phyloP scores from a whole-genome alignment of 1,140 invertebrate genomes.

The Meloidogyne floridensis region DNA sequence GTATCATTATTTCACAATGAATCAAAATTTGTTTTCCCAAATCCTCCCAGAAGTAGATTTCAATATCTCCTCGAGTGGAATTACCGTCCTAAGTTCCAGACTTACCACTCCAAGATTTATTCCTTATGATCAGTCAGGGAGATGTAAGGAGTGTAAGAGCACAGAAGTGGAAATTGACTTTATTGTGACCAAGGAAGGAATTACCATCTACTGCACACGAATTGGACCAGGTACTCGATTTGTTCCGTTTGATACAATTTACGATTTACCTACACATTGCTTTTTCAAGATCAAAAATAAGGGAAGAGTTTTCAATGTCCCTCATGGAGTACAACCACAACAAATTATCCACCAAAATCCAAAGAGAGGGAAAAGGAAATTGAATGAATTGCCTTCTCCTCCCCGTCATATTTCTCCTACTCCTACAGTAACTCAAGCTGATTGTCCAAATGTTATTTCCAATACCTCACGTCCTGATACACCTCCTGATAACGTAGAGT shows the following conservation, averaged over 20 bases:
- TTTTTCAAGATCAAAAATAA: conserved; percentile 14
- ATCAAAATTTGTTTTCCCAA: background rate
- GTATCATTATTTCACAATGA: no score
- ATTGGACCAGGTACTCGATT: background rate
- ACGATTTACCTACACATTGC: background rate
- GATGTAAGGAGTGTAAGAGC: conserved; percentile 8
- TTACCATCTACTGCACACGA: conserved; percentile 7
- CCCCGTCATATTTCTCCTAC: no score
- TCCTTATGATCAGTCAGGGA: background rate
- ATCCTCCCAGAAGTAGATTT: background rate
- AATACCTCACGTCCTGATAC: background rate
- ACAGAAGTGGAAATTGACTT: conserved; percentile 13
- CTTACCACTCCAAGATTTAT: background rate
- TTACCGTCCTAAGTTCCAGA: background rate
- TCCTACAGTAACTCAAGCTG: no score
- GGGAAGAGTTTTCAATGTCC: conserved; percentile 12
- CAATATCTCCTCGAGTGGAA: background rate
- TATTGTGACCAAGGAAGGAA: conserved; percentile 5
- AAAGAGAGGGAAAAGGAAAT: no score
- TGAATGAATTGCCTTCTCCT: no score
- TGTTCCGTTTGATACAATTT: conserved; percentile 1
- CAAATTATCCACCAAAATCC: no score
- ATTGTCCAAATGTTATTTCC: no score
- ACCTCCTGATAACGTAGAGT: background rate
- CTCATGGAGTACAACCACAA: background rate